These are phyloP conservation scores for Empidonax alnorum DNA, from an alignment of 2,113 vertebrate species.

Conservation along the genomic window DNA sequence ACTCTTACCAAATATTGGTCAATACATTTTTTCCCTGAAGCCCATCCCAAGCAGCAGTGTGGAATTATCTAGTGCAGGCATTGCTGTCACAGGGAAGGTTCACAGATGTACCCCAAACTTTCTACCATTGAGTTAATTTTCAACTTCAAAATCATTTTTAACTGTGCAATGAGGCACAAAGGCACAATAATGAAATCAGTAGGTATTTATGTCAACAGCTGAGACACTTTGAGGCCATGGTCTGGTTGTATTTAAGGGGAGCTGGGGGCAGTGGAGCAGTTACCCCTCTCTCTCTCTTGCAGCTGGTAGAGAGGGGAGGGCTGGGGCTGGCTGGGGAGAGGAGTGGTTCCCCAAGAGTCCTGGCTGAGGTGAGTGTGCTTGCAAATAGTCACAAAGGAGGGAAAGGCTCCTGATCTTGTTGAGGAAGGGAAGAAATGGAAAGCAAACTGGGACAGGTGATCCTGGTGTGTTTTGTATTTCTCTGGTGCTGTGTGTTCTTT, in stretches of 20 bases:
- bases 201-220: background rate
- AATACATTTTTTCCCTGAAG: background rate
- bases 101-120: background rate
- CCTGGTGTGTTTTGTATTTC: background rate
- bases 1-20: background rate
- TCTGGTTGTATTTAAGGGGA: background rate
- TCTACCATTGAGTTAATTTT: background rate
- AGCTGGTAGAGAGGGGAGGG: background rate
- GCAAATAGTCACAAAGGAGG: background rate
- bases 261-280: background rate
- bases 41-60: background rate
- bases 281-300: background rate
- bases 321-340: background rate
- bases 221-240: rapidly evolving
- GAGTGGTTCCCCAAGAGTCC: background rate
- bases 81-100: background rate
- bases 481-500: background rate
- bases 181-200: background rate
- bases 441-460: background rate
- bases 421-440: background rate
- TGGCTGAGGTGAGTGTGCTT: background rate
- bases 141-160: background rate
- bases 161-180: background rate
- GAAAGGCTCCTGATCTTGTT: background rate
- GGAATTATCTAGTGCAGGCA: background rate